Percentiles rank a stretch among this genome's conserved stretches.
These are phyloP conservation scores for Cremastinae sp. DNA, from an alignment of 2,888 invertebrate genomes.

Conservation along the genomic window DNA sequence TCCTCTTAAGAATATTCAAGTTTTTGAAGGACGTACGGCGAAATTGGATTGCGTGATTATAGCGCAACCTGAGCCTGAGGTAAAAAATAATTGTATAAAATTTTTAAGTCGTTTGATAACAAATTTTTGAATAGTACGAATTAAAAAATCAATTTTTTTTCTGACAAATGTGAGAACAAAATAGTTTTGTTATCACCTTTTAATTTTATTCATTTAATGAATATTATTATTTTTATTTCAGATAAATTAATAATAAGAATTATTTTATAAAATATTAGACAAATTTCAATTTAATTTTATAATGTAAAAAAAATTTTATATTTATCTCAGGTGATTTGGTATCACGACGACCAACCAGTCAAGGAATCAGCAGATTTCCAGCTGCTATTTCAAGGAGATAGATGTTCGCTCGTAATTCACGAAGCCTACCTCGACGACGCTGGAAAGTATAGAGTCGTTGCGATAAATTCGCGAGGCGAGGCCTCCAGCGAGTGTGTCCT, in stretches of 20 bases:
- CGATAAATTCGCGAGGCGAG: slow-evolving; percentile 92
- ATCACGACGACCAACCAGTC: slow-evolving; percentile 89
- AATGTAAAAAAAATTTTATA: too few relatives aligned
- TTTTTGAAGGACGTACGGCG: slow-evolving; percentile 86
- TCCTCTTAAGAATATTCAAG: slow-evolving; percentile 85
- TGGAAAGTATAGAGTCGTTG: slow-evolving; percentile 90
- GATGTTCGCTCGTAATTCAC: slow-evolving; percentile 87
- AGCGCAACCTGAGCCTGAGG: slow-evolving; percentile 91
- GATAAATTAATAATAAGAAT: too few relatives aligned
- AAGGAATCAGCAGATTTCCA: slow-evolving; percentile 92
- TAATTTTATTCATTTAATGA: too few relatives aligned
- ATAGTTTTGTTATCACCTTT: too few relatives aligned
- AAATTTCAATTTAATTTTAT: too few relatives aligned
- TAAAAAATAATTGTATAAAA: too few relatives aligned
- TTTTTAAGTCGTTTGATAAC: too few relatives aligned
- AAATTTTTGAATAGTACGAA: background rate
- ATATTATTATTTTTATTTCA: too few relatives aligned
- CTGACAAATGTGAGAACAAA: background rate
- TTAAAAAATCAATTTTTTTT: background rate
- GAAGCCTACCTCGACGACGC: slow-evolving; percentile 88
- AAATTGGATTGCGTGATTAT: slow-evolving; percentile 89
- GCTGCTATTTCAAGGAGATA: slow-evolving; percentile 91
- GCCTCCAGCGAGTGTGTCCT: slow-evolving; percentile 87
- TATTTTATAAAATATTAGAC: too few relatives aligned
- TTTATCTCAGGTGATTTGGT: slow-evolving; percentile 84